Evolutionary conservation across 2,797 vertebrate genomes (phyloP), one percentile per base, ranked within the genome.

Genomic region (Masticophis lateralis): DNA sequence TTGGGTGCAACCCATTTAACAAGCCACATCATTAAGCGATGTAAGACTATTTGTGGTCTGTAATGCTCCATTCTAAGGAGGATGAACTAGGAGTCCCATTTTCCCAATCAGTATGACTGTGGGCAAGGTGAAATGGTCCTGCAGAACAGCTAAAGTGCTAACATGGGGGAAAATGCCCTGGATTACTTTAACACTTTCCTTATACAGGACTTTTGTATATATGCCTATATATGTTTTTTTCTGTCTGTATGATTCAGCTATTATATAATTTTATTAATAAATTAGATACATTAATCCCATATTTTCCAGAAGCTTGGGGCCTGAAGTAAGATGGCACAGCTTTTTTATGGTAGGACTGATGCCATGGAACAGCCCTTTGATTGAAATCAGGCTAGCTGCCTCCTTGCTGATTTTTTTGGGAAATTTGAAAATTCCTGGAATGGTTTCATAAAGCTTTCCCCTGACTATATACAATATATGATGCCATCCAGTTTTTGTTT

Each of bases 131-230:
- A 79, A 43, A 79, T 79, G 43, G 4, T 47, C 37, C 74, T 83
- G 74, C 20, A 83, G 20, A 43, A 83, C 4, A 47, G 20, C 37
- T 47, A 79, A 79, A 3, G 18, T 79, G 10, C 20, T 47, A 25
- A 47, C 10, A 47, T 47, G 20, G 37, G 9, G n/a, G 2, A 2
- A 37, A 18, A 74, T 74, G 6, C 63, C 93, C 92, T 94, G 1
- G 5, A 86, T 9, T 91, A 91, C 90, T 95, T 94, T 86, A 28
- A 89, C 94, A 91, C 5, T 91, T 96, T 90, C 86, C 0, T 1
- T 86, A 87, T 95, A 53, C 11, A 69, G 60, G 60, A 14, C 88
- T 27, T 95, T 94, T 94, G 14, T 86, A 89, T 69, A 28, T 63
- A 91, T 25, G 28, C 16, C 11, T 28, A 43, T 18, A 37, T 32